Conservation (phyloP, 1,140 invertebrate species). For the Sycophaga agraensis region DNA sequence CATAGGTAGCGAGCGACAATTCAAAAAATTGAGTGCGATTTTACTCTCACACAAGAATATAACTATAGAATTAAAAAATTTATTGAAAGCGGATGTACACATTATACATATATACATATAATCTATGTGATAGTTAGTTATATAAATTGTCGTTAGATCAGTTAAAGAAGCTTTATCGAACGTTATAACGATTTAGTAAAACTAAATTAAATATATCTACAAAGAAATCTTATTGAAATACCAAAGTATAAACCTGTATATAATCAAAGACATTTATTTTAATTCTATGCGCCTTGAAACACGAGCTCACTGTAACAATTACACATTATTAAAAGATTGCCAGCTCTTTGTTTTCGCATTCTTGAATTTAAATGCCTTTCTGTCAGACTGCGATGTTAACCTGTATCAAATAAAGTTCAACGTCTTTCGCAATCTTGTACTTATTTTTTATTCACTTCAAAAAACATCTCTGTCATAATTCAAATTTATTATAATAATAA, state of each 20-base stretch:
- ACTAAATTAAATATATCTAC: conserved; percentile 37
- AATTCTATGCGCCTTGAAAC: conserved; percentile 30
- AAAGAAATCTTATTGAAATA: conserved; percentile 44
- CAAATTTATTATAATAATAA: no score
- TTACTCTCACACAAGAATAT: conserved; percentile 1
- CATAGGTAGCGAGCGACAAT: conserved; percentile 21
- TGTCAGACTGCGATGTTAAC: conserved; percentile 32
- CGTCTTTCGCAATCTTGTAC: conserved; percentile 46
- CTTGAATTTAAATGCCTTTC: conserved; percentile 17
- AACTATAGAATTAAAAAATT: conserved; percentile 19
- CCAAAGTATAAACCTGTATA: conserved; percentile 51
- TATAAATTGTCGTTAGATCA: conserved; percentile 39
- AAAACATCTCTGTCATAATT: no score
- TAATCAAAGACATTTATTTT: conserved; percentile 45
- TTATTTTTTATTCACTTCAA: no score
- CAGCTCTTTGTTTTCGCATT: conserved; percentile 21
- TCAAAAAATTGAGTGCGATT: not conserved
- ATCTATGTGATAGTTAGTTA: conserved; percentile 52
- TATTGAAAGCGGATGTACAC: conserved; percentile 18
- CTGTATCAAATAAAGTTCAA: conserved; percentile 44
- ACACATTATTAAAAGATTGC: conserved; percentile 24
- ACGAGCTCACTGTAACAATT: conserved; percentile 21
- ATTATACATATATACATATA: conserved; percentile 37
- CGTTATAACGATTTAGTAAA: conserved; percentile 35
- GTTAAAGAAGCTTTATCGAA: conserved; percentile 39